Percentiles rank a stretch among this genome's conserved stretches.
phyloP scores from a whole-genome alignment of 2,888 invertebrate genomes.

The Ptilodon capucinus region DNA sequence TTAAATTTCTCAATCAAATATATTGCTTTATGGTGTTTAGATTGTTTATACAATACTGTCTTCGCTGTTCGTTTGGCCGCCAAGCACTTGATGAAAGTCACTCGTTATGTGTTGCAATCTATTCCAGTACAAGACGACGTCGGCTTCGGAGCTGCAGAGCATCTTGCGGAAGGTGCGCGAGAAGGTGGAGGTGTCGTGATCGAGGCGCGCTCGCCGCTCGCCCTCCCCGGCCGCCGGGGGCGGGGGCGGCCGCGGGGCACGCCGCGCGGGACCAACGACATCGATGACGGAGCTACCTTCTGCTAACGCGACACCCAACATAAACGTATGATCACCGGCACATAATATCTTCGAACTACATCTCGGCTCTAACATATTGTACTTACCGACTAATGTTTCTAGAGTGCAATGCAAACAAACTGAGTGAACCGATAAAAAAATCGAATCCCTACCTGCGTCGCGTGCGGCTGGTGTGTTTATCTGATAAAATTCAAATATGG shows the following conservation, averaged over 20 bases:
- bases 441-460: too few relatives aligned
- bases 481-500: background rate
- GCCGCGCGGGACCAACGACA: background rate
- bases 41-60: too few relatives aligned
- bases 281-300: background rate
- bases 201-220: background rate
- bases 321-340: background rate
- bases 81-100: too few relatives aligned
- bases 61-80: too few relatives aligned
- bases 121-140: conserved; percentile 90
- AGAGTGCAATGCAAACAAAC: too few relatives aligned
- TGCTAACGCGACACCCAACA: background rate
- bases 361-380: too few relatives aligned
- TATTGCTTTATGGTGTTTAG: too few relatives aligned
- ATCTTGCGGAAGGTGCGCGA: conserved; percentile 88
- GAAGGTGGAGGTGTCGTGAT: conserved; percentile 84
- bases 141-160: conserved; percentile 88
- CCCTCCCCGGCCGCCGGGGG: too few relatives aligned
- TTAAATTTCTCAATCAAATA: too few relatives aligned
- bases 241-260: background rate
- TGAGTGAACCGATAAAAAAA: background rate
- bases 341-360: too few relatives aligned
- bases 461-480: background rate
- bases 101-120: background rate
- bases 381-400: too few relatives aligned